phyloP scores from a whole-genome alignment of 2,888 invertebrate species.

The Neoscelio sp. region DNA sequence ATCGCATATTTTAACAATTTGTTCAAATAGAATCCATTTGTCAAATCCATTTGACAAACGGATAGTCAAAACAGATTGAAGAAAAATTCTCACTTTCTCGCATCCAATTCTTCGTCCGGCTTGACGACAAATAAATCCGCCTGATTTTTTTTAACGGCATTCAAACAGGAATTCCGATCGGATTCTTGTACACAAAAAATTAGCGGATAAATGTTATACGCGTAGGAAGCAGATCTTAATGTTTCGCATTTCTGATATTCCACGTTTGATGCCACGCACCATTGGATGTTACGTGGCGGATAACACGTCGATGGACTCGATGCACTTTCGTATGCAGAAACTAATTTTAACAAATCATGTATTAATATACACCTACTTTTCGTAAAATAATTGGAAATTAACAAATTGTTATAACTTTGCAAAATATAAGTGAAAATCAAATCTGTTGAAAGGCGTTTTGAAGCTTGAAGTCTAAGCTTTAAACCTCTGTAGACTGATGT shows the following conservation, averaged over 20 bases:
- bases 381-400: too few relatives aligned
- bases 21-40: too few relatives aligned
- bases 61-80: too few relatives aligned
- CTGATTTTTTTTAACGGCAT: conserved; percentile 85
- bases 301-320: conserved; percentile 77
- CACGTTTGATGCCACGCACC: conserved; percentile 88
- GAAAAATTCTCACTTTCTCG: conserved; percentile 85
- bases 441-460: too few relatives aligned
- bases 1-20: too few relatives aligned
- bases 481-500: too few relatives aligned
- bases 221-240: conserved; percentile 89
- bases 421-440: too few relatives aligned
- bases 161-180: conserved; percentile 87
- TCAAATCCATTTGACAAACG: too few relatives aligned
- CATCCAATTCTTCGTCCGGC: conserved; percentile 89
- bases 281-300: conserved; percentile 77
- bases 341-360: conserved; percentile 68
- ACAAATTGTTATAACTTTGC: too few relatives aligned
- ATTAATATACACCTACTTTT: too few relatives aligned
- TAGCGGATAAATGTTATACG: conserved; percentile 91
- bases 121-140: conserved; percentile 90
- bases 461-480: too few relatives aligned
- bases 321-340: conserved; percentile 80
- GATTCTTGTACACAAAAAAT: conserved; percentile 89
- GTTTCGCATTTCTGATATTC: conserved; percentile 92